Evolutionary conservation across 2,888 invertebrate species (phyloP).

Genomic region (Himalopsyche kuldschensis): DNA sequence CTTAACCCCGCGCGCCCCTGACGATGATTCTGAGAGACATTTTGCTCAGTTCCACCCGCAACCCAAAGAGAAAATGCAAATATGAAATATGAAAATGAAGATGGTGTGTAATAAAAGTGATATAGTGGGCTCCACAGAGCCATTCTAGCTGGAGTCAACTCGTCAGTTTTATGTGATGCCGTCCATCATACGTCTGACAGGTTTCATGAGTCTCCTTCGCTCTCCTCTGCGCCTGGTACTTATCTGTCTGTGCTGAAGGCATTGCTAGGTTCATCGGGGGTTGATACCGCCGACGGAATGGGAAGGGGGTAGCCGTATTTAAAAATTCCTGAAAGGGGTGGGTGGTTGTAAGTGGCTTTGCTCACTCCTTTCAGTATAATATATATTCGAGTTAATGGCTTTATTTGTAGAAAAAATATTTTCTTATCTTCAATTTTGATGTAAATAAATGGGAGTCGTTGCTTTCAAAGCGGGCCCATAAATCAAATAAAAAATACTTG

Average conservation of each 20-base stretch:
- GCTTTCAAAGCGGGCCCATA: neutral
- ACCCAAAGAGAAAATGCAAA: constrained; percentile 58
- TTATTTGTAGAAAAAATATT: neutral
- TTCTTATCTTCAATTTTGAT: neutral
- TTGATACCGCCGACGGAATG: constrained; percentile 5
- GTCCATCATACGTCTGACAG: constrained; percentile 72
- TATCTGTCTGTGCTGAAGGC: constrained; percentile 38
- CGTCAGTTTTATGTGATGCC: constrained; percentile 75
- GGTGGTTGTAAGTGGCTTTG: constrained; percentile 35
- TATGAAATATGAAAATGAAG: constrained; percentile 66
- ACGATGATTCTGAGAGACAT: constrained; percentile 4
- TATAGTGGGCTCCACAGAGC: constrained; percentile 77
- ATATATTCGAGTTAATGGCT: neutral
- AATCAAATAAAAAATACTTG: neutral
- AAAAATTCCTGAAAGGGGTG: constrained; percentile 8
- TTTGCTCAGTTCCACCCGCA: neutral
- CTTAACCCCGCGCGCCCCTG: constrained; percentile 15
- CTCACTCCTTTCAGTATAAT: constrained; percentile 31
- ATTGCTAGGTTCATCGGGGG: neutral
- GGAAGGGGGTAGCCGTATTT: constrained; percentile 25
- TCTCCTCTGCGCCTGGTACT: constrained; percentile 41
- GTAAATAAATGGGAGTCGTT: neutral
- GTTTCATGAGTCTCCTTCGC: constrained; percentile 56
- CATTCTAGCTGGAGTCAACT: constrained; percentile 73
- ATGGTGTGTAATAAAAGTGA: constrained; percentile 78